Evolutionary conservation across 2,797 vertebrate species (phyloP), one percentile per base, ranked within the genome.

Genomic region (Sciurus vulgaris): DNA sequence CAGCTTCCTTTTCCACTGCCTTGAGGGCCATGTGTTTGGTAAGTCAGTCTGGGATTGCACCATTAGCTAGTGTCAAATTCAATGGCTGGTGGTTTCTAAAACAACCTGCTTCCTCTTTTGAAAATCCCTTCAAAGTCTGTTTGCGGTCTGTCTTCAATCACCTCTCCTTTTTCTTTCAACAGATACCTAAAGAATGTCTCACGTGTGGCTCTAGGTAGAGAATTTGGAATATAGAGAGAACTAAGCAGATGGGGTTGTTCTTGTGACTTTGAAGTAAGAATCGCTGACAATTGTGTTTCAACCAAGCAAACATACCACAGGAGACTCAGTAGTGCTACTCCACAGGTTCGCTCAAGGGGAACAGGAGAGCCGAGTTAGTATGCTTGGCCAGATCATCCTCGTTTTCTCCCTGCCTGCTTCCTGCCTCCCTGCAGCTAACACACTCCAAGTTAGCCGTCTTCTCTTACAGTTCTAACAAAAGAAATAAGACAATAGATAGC

Each of bases 131-230:
- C 49, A 74, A 85, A 89, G 69, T 82, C 33, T 89, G 24, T 56
- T 67, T 78, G 56, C 20, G 41, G 14, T 70, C n/a, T 41, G 84
- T 85, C 92, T 94, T 94, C 41, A 90, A 72, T 86, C 69, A 54
- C 63, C 18, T 67, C 24, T 91, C 69, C 54, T 87, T 91, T 92
- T 82, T 54, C 81, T 92, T 10, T 93, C 93, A 92, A 93, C 67
- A 95, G 92, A 94, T 95, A 73, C 70, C 78, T 96, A 81, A 93
- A 85, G 72, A 84, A 95, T 51, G 49, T 49, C 89, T 82, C 72
- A 44, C 86, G 63, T 51, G 67, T 65, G n/a, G 24, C 56, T 90
- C 54, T 49, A 2, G 35, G 47, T 14, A 59, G 93, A 67, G 51
- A 79, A 74, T 88, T 83, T 94, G 86, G 86, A 76, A 59, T 28